Conservation (phyloP, 2,888 invertebrate species). For the Parapristionchus giblindavisi region DNA sequence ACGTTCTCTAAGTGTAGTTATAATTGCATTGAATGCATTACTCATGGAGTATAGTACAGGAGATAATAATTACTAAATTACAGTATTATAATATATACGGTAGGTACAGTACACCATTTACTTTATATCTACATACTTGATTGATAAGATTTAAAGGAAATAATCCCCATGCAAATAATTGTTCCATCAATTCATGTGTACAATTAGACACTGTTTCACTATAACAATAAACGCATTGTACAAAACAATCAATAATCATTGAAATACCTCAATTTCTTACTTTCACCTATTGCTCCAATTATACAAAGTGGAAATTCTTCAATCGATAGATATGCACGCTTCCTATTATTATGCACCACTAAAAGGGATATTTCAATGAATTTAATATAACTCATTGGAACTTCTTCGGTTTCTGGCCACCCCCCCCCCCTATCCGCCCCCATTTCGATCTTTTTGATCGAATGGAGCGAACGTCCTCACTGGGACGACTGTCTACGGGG, state of each 20-base stretch:
- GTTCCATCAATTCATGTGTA: neutral
- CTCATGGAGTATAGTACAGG: constrained; percentile 22
- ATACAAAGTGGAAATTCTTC: constrained; percentile 33
- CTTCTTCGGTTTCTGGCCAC: too few species aligned
- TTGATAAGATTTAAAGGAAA: constrained; percentile 20
- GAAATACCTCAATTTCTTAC: constrained; percentile 17
- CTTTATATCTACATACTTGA: constrained; percentile 25
- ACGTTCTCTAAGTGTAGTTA: constrained; percentile 11
- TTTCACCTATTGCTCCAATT: constrained; percentile 29
- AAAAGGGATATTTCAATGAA: neutral
- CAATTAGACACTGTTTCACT: neutral
- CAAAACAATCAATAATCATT: neutral
- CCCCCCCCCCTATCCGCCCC: too few species aligned
- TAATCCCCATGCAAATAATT: neutral
- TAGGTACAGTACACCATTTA: neutral
- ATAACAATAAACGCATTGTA: neutral
- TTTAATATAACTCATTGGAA: neutral
- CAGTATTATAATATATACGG: neutral
- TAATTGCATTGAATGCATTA: neutral
- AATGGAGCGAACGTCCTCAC: too few species aligned
- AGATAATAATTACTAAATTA: constrained; percentile 7
- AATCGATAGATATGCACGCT: constrained; percentile 31
- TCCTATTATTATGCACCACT: constrained; percentile 5
- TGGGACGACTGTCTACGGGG: too few species aligned
- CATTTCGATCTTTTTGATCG: too few species aligned